Evolutionary conservation across 2,113 vertebrate genomes (phyloP), one percentile per base, ranked within the genome.

Genomic region (Aegithalos caudatus): DNA sequence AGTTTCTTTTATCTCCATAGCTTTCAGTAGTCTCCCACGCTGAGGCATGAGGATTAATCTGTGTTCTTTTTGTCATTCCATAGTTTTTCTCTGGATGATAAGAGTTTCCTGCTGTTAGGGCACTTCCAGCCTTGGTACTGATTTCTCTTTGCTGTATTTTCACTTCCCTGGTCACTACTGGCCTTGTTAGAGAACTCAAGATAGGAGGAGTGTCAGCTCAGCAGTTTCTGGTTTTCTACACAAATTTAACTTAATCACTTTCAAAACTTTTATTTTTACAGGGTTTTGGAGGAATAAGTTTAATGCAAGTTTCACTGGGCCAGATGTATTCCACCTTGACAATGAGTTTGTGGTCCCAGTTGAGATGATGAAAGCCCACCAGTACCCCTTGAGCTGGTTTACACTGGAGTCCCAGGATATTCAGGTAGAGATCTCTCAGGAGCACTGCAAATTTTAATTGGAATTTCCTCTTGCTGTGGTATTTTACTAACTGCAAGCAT

Each of bases 221-320:
- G 65, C 79, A 78, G 62, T 48, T 88, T 54, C 76, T 71, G 23
- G 8, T 74, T 88, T 81, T 40, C 64, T 64, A 83, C 45, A 9
- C 31, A 66, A 56, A 64, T 61, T 51, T 60, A 86, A 74, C 31
- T 76, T 37, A 3, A 22, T 37, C 31, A 18, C 64, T 67, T 83
- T 81, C 48, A 72, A 77, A 64, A 86, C 35, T 57, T 90, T 19
- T 84, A 7, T 86, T 83, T 84, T 47, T 21, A 53, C 47, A 99
- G 99, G 99, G 60, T 97, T 99, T 94, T 99, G 99, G 99, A 97
- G 91, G 91, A 97, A 92, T 93, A 98, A 97, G 44, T 99, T 99
- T 95, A 98, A 99, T 82, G 98, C 98, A 3, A 97, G 85, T 35
- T 98, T 98, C 77, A 99, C 99, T 54, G 88, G 94, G 37, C 98